Conservation (phyloP, 2,888 invertebrate genomes). For the Leptogaster cylindrica region DNA sequence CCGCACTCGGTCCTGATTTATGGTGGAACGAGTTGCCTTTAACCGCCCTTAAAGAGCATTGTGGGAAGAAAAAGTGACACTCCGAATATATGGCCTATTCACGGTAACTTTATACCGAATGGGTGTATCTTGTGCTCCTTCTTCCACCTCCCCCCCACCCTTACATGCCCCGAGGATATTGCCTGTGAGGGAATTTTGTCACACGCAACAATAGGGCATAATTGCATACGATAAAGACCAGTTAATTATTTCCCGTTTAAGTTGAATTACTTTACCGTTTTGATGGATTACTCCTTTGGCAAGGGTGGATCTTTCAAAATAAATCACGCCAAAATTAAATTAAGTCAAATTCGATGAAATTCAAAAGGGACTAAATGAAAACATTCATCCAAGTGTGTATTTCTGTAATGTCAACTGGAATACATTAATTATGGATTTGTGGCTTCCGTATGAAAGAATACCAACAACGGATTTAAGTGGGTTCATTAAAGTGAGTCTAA, state of each 20-base stretch:
- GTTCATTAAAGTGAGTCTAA: too few relatives aligned
- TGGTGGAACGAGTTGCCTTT: constrained; percentile 33
- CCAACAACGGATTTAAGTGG: too few relatives aligned
- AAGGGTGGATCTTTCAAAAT: constrained; percentile 5
- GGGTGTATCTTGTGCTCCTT: background rate
- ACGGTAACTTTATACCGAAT: constrained; percentile 7
- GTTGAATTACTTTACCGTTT: constrained; percentile 12
- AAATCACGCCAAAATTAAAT: background rate
- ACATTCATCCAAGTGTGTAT: too few relatives aligned
- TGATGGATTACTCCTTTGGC: constrained; percentile 9
- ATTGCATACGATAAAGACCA: constrained; percentile 17
- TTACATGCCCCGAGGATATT: background rate
- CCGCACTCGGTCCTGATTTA: constrained; percentile 19
- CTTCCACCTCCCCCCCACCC: background rate
- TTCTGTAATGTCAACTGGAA: too few relatives aligned
- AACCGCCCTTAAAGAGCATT: constrained; percentile 30
- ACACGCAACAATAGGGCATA: constrained; percentile 17
- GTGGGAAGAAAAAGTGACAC: constrained; percentile 36
- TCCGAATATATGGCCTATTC: constrained; percentile 10
- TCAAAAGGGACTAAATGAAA: too few relatives aligned
- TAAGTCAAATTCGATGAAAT: too few relatives aligned
- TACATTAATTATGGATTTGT: too few relatives aligned
- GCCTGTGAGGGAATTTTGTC: background rate
- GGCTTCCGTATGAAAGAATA: too few relatives aligned
- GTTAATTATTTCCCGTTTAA: constrained; percentile 16